These are phyloP conservation scores for Crax fasciolata DNA, from an alignment of 2,797 vertebrate genomes.

Conservation along the genomic window DNA sequence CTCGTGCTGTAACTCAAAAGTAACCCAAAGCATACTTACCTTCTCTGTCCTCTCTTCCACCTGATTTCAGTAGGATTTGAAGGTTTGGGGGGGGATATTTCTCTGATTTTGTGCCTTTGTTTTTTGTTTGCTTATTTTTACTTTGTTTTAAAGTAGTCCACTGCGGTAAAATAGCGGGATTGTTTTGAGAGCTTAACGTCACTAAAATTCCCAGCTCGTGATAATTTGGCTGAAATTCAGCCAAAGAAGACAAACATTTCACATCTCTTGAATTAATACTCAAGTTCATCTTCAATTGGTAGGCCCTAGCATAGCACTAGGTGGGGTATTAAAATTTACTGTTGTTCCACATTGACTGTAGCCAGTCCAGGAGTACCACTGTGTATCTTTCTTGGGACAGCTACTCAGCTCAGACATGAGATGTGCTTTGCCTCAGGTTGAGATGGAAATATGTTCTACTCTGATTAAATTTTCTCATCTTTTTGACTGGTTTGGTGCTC, in stretches of 20 bases:
- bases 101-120: too few relatives aligned
- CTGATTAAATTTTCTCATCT: neutral
- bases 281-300: neutral
- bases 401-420: neutral
- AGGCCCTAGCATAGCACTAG: neutral
- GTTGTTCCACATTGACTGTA: neutral
- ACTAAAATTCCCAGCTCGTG: conserved; percentile 29
- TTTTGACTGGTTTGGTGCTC: neutral
- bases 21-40: neutral
- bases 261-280: neutral
- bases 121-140: neutral
- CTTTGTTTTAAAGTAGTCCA: neutral
- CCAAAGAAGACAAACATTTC: neutral
- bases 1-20: neutral
- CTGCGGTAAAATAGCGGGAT: conserved; percentile 6
- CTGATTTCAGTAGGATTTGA: neutral
- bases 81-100: neutral
- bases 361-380: neutral
- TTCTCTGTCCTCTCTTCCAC: neutral
- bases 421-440: neutral
- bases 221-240: conserved; percentile 1
- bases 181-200: neutral
- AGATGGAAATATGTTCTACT: neutral
- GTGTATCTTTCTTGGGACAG: neutral
- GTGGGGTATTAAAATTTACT: neutral